Percentiles rank a stretch among this genome's conserved stretches.
These are phyloP conservation scores for Amaurobius ferox DNA, from an alignment of 2,888 invertebrate genomes.

Conservation along the genomic window DNA sequence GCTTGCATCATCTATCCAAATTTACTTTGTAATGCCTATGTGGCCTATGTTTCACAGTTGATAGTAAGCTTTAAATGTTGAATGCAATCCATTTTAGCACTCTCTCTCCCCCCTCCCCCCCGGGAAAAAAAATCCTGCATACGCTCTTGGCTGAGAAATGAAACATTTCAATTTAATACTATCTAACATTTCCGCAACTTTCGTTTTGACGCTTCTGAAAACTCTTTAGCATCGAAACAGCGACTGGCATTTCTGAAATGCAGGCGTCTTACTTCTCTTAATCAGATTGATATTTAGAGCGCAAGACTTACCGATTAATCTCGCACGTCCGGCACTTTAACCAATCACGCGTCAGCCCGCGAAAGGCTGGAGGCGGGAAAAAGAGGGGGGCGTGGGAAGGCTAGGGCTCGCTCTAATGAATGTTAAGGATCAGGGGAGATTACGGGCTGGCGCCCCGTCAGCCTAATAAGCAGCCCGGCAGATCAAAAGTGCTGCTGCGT, in stretches of 20 bases:
- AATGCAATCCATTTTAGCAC: no score
- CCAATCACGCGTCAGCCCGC: slow-evolving; percentile 38
- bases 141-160: no score
- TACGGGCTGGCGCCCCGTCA: slow-evolving; percentile 56
- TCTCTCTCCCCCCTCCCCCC: no score
- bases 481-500: slow-evolving; percentile 50
- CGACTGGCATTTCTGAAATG: neutral
- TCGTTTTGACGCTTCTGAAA: no score
- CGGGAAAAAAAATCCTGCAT: no score
- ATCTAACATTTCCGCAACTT: no score
- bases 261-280: neutral
- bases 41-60: no score
- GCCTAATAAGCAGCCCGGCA: slow-evolving; percentile 61
- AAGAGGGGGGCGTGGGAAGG: neutral
- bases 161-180: no score
- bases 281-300: slow-evolving; percentile 1
- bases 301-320: slow-evolving; percentile 40
- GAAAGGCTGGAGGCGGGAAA: slow-evolving; percentile 23
- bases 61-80: no score
- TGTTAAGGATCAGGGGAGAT: slow-evolving; percentile 67
- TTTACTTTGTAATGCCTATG: no score
- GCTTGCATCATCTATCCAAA: no score
- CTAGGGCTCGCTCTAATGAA: slow-evolving; percentile 64
- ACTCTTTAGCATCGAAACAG: no score
- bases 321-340: slow-evolving; percentile 26